Percentiles rank a stretch among this genome's conserved stretches.
phyloP scores from a whole-genome alignment of 2,888 invertebrate genomes.

The Protonemura montana region DNA sequence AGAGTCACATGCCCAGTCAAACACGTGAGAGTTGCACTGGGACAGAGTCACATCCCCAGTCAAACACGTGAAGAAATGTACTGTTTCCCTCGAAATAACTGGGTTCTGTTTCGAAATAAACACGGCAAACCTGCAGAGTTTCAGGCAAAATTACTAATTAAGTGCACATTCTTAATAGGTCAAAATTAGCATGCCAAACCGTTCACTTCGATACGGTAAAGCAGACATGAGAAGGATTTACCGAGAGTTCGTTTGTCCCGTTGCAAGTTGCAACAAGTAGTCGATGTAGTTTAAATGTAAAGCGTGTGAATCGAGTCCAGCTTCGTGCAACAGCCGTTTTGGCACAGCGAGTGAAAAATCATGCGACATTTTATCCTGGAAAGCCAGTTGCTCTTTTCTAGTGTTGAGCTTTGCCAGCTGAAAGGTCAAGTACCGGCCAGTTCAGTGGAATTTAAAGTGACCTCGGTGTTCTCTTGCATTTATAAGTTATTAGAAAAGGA shows the following conservation, averaged over 20 bases:
- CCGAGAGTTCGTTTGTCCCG: not conserved
- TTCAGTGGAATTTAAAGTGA: too few relatives aligned
- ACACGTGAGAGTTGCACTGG: too few relatives aligned
- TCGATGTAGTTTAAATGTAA: not conserved
- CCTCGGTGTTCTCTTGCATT: too few relatives aligned
- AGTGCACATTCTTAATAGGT: not conserved
- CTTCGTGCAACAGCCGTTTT: not conserved
- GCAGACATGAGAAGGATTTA: not conserved
- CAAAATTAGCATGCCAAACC: not conserved
- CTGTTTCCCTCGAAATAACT: too few relatives aligned
- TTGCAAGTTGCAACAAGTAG: not conserved
- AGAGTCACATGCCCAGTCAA: too few relatives aligned
- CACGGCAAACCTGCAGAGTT: not conserved
- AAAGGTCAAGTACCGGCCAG: too few relatives aligned
- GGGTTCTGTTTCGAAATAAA: too few relatives aligned
- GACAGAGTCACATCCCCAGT: too few relatives aligned
- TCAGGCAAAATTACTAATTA: not conserved
- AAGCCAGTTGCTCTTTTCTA: too few relatives aligned
- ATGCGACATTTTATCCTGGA: not conserved
- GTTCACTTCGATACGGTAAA: not conserved
- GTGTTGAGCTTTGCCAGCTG: too few relatives aligned
- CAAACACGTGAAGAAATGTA: too few relatives aligned
- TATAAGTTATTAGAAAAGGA: too few relatives aligned
- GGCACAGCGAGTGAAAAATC: not conserved
- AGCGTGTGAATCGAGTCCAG: not conserved